These are phyloP conservation scores for Drosophila stalkeri DNA, from an alignment of 2,888 invertebrate species.

Conservation along the genomic window DNA sequence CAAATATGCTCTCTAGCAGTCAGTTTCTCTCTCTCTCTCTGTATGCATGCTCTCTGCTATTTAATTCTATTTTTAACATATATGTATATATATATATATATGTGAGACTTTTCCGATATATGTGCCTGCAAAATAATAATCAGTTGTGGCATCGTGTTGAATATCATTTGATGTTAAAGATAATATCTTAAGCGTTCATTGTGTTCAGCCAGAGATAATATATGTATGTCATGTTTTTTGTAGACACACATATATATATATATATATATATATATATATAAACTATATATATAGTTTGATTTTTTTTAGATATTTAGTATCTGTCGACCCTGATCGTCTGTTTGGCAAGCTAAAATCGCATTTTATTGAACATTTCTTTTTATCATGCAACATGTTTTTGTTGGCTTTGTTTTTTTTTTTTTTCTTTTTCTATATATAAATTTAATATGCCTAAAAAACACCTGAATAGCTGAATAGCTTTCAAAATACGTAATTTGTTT, in stretches of 20 bases:
- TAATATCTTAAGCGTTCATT: constrained; percentile 52
- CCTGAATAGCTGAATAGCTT: constrained; percentile 63
- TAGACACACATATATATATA: background rate
- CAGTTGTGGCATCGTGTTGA: constrained; percentile 82
- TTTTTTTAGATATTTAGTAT: constrained; percentile 34
- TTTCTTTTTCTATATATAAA: background rate
- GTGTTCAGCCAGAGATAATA: constrained; percentile 24
- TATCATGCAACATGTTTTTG: constrained; percentile 69
- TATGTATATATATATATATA: constrained; percentile 37
- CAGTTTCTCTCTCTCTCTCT: constrained; percentile 3
- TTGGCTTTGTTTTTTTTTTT: constrained; percentile 5
- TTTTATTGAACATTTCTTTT: constrained; percentile 43
- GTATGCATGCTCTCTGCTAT: constrained; percentile 24
- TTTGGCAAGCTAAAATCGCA: constrained; percentile 62
- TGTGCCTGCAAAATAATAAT: constrained; percentile 76
- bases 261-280: constrained; percentile 1
- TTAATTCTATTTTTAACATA: constrained; percentile 68
- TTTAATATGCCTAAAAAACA: constrained; percentile 43
- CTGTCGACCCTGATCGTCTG: constrained; percentile 76
- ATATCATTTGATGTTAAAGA: constrained; percentile 80
- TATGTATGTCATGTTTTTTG: background rate
- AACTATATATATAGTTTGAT: constrained; percentile 24
- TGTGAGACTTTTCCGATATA: constrained; percentile 31
- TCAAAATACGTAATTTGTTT: constrained; percentile 55
- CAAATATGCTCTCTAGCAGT: constrained; percentile 22